These are phyloP conservation scores for Mesembrinibis cayennensis DNA, from an alignment of 2,113 vertebrate genomes.

Conservation along the genomic window DNA sequence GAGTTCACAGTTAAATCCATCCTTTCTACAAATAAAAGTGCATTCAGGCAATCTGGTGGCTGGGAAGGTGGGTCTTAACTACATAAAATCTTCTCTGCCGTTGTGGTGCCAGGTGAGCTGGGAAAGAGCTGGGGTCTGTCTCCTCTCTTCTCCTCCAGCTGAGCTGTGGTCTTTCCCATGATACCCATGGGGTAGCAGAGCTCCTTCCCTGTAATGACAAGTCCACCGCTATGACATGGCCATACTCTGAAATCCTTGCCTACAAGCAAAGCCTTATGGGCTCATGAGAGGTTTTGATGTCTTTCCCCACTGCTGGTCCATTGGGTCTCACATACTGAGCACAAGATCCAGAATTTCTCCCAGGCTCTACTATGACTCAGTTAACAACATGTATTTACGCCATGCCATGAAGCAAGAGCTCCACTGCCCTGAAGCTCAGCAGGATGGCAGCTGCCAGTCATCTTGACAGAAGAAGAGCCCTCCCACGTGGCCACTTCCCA, in stretches of 20 bases:
- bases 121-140: not conserved
- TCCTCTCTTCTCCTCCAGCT: not conserved
- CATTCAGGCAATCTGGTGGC: not conserved
- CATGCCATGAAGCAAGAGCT: accelerated
- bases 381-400: accelerated
- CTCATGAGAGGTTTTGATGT: not conserved
- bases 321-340: not conserved
- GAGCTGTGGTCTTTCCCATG: not conserved
- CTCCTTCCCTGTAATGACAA: not conserved
- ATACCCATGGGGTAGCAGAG: not conserved
- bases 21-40: not conserved
- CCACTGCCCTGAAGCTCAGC: accelerated
- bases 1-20: not conserved
- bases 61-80: not conserved
- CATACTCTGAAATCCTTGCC: not conserved
- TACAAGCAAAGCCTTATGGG: not conserved
- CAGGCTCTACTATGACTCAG: not conserved
- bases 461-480: not conserved
- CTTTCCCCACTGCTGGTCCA: not conserved
- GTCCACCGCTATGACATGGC: not conserved
- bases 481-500: not conserved
- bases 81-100: not conserved
- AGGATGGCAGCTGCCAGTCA: not conserved
- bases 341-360: not conserved
- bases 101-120: not conserved